Percentiles rank a stretch among this genome's conserved stretches.
Conservation (phyloP, 1,140 invertebrate species). For the Teleopsis dalmanni region DNA sequence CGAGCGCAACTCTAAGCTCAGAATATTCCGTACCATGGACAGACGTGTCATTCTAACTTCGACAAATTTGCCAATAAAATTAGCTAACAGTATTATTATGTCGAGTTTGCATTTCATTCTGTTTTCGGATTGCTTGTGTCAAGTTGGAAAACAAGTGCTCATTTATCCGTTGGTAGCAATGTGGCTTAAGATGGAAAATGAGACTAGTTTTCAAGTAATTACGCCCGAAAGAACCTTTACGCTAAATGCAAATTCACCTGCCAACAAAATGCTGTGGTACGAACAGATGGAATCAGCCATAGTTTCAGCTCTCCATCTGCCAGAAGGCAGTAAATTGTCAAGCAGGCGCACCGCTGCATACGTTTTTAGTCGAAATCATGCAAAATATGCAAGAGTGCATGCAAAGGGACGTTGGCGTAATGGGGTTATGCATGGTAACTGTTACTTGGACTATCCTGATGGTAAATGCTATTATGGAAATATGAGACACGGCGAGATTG, state of each 20-base stretch:
- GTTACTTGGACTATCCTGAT: constrained; percentile 73
- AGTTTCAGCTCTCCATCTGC: constrained; percentile 51
- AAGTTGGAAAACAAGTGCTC: constrained; percentile 55
- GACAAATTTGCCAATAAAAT: constrained; percentile 57
- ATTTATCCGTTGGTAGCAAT: constrained; percentile 62
- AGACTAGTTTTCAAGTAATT: constrained; percentile 52
- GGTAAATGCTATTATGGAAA: constrained; percentile 70
- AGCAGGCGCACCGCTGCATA: constrained; percentile 61
- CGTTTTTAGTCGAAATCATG: constrained; percentile 61
- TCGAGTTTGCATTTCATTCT: constrained; percentile 67
- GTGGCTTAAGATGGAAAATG: constrained; percentile 63
- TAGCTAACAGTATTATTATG: constrained; percentile 53
- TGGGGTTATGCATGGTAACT: constrained; percentile 73
- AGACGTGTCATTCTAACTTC: constrained; percentile 73
- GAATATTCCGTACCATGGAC: constrained; percentile 34
- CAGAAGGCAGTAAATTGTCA: constrained; percentile 54
- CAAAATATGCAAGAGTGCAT: constrained; percentile 66
- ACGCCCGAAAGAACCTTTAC: constrained; percentile 71
- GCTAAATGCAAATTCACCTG: constrained; percentile 56
- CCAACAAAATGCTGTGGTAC: constrained; percentile 74
- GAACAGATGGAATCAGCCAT: constrained; percentile 59
- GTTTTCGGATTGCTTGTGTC: constrained; percentile 66
- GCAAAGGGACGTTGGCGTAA: constrained; percentile 70
- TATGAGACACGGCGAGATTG: constrained; percentile 65
- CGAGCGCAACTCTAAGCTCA: constrained; percentile 24